Percentiles rank a stretch among this genome's conserved stretches.
Evolutionary conservation across 2,888 invertebrate genomes (phyloP).

Genomic region (Ceriagrion tenellum): DNA sequence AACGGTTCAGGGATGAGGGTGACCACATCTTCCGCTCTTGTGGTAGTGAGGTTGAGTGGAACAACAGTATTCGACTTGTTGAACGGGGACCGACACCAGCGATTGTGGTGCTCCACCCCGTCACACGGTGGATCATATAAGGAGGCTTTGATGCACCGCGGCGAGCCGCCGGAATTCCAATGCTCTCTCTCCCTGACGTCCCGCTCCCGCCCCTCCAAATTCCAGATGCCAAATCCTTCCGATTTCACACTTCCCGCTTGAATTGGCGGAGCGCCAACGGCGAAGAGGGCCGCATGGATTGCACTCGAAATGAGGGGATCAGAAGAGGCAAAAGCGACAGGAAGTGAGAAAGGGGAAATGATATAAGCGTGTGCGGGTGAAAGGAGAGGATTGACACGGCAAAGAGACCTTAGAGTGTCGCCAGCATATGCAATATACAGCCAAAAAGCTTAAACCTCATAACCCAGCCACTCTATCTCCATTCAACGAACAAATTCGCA

Average conservation of each 20-base stretch:
- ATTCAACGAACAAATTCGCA: too few species aligned
- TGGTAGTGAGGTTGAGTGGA: not conserved
- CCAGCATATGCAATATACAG: too few species aligned
- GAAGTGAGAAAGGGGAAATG: not conserved
- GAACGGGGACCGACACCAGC: not conserved
- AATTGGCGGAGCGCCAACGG: conserved; percentile 27
- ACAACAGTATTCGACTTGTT: not conserved
- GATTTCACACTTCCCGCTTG: not conserved
- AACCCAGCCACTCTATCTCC: too few species aligned
- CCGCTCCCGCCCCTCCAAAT: not conserved
- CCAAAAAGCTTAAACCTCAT: too few species aligned
- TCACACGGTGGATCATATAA: not conserved
- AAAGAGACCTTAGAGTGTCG: not conserved
- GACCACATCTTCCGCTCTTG: not conserved
- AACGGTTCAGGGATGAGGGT: not conserved
- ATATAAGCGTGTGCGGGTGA: not conserved
- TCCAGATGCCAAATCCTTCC: not conserved
- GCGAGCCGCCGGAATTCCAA: not conserved
- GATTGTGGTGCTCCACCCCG: not conserved
- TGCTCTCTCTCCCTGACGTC: not conserved
- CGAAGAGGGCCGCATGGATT: not conserved
- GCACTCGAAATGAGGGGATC: not conserved
- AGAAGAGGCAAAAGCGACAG: not conserved
- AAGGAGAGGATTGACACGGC: not conserved
- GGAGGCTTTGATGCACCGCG: not conserved